phyloP scores from a whole-genome alignment of 2,113 vertebrate species.

The Crotalus helleri region DNA sequence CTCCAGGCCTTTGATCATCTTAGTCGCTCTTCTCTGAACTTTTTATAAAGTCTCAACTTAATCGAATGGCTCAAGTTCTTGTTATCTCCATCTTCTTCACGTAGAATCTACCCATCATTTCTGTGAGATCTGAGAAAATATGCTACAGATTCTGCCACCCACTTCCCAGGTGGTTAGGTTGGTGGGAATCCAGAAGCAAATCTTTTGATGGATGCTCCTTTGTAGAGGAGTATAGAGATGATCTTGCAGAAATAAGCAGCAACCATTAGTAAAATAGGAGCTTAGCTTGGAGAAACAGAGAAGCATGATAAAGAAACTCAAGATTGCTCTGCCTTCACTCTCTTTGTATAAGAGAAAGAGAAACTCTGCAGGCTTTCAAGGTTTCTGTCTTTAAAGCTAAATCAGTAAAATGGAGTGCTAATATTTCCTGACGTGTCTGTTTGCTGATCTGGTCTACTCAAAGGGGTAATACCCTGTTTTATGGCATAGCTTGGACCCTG shows the following conservation, averaged over 20 bases:
- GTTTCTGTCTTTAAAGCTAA: neutral
- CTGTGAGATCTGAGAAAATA: neutral
- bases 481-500: neutral
- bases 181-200: neutral
- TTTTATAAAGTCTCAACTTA: neutral
- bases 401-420: neutral
- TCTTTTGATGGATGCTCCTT: neutral
- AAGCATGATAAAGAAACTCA: neutral
- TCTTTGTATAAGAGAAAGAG: neutral
- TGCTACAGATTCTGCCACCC: neutral
- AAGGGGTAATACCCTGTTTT: neutral
- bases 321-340: neutral
- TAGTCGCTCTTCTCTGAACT: too few species aligned
- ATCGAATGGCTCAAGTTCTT: neutral
- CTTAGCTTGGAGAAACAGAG: neutral
- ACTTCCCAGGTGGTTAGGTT: neutral
- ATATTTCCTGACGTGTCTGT: neutral
- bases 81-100: neutral
- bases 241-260: neutral
- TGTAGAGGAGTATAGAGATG: neutral
- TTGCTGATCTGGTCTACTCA: neutral
- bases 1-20: too few species aligned
- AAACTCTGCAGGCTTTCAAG: neutral
- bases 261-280: neutral
- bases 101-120: neutral